Percentiles rank a stretch among this genome's conserved stretches.
Evolutionary conservation across 2,888 invertebrate genomes (phyloP).

Genomic region (Pilophorus perplexus): DNA sequence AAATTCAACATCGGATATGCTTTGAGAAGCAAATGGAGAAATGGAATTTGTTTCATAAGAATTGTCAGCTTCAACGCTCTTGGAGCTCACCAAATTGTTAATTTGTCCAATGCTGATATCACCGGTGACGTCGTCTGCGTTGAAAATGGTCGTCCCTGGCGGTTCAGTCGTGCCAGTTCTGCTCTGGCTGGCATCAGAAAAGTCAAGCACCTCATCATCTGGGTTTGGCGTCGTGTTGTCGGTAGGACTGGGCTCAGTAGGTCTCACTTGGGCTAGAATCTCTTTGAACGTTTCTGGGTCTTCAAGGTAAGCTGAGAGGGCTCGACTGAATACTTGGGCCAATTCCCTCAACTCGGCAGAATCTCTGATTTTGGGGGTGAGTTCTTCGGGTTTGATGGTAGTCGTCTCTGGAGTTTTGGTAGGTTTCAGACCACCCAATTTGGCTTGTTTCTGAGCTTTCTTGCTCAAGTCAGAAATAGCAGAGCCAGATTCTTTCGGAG

Average conservation of each 20-base stretch:
- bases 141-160: conserved; percentile 36
- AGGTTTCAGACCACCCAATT: neutral
- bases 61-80: conserved; percentile 39
- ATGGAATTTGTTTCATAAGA: conserved; percentile 35
- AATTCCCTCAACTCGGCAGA: conserved; percentile 63
- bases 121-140: conserved; percentile 11
- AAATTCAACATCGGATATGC: neutral
- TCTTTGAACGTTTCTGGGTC: conserved; percentile 78
- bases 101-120: conserved; percentile 42
- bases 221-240: conserved; percentile 53
- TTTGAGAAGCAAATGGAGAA: neutral
- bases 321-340: conserved; percentile 81
- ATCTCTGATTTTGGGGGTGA: conserved; percentile 45
- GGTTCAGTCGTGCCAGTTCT: conserved; percentile 37
- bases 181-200: conserved; percentile 63
- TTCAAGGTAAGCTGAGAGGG: conserved; percentile 75
- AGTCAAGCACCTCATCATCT: conserved; percentile 71
- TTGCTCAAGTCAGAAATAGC: conserved; percentile 6
- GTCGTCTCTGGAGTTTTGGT: conserved; percentile 3
- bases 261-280: conserved; percentile 71
- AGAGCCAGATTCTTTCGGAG: conserved; percentile 36
- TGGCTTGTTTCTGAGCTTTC: conserved; percentile 11
- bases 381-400: conserved; percentile 6
- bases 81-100: conserved; percentile 34
- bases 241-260: conserved; percentile 62